Evolutionary conservation across 2,888 invertebrate species (phyloP), one percentile per base, ranked within the genome.

Genomic region (Corbicula japonica): DNA sequence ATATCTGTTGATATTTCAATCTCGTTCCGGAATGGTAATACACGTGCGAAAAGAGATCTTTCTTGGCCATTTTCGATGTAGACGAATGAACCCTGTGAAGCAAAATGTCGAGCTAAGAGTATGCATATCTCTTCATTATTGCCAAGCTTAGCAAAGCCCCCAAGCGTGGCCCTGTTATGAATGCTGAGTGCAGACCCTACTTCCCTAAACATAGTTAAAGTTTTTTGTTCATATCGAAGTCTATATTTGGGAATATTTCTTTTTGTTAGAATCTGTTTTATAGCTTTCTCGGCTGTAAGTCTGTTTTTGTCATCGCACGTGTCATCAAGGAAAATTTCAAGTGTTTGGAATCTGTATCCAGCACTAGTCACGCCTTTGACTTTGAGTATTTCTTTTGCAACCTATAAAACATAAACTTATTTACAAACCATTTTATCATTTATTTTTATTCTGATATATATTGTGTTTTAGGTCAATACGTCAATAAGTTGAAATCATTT

Each of bases 91-190:
- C 65, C 65, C 32, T 26, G 46, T 26, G 18, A 28, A 18, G 65
- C 65, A 35, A 65, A 35, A 23, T 65, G 65, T 26, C 65, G 34
- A 5, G 65, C 50, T 35, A 52, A 6, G 5, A 65, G 38, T n/a
- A 65, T 10, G 28, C 65, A 30, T 2, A 52, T 50, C 1, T 63
- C 63, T 5, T 56, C 34, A n/a, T 2, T 35, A 18, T 35, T 3
- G 3, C 38, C 65, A 28, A 38, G 35, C 34, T 10, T 28, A 34
- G 52, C 65, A 52, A 65, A 65, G 1, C 65, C 65, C 8, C 65
- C 65, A 34, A 65, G 12, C 50, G 35, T 65, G n/a, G 65, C 65
- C 28, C 15, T 28, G 38, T 65, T 3, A 52, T 35, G n/a, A 65
- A 8, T 10, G n/a, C 35, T 35, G 52, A 34, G 21, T 52, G 50